Evolutionary conservation across 1,140 invertebrate genomes (phyloP).

Genomic region (Yoshiicerus persimilis): DNA sequence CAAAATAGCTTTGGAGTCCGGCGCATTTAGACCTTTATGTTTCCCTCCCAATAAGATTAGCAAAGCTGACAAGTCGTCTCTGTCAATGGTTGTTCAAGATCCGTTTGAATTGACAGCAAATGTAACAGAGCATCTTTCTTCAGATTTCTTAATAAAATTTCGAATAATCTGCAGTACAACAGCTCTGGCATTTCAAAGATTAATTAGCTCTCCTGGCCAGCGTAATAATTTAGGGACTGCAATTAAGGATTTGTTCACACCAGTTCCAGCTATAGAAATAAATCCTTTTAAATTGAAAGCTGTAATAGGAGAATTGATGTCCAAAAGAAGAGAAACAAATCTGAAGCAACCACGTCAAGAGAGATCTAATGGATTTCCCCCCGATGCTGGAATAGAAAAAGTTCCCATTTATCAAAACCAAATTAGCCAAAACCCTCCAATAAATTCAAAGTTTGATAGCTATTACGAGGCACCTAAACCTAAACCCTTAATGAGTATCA

Average conservation of each 20-base stretch:
- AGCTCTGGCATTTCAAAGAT: not conserved
- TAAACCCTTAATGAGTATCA: not conserved
- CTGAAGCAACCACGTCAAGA: not conserved
- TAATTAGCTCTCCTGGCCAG: not conserved
- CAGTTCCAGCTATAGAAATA: not conserved
- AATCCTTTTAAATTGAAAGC: not conserved
- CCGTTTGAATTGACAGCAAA: not conserved
- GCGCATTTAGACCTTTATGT: not conserved
- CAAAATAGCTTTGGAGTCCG: not conserved
- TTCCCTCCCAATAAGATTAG: not conserved
- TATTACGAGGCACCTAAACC: not conserved
- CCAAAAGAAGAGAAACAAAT: not conserved
- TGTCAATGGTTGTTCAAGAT: not conserved
- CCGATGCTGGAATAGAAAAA: not conserved
- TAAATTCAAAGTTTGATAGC: not conserved
- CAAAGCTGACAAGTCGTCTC: not conserved
- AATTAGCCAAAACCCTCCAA: not conserved
- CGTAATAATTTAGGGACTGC: not conserved
- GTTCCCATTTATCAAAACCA: not conserved
- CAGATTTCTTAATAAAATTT: not conserved
- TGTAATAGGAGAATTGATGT: not conserved
- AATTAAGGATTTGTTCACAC: not conserved
- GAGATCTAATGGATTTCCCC: not conserved
- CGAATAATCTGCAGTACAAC: not conserved
- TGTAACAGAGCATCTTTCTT: not conserved